These are phyloP conservation scores for Odontomachus brunneus DNA, from an alignment of 1,140 invertebrate species.

Conservation along the genomic window DNA sequence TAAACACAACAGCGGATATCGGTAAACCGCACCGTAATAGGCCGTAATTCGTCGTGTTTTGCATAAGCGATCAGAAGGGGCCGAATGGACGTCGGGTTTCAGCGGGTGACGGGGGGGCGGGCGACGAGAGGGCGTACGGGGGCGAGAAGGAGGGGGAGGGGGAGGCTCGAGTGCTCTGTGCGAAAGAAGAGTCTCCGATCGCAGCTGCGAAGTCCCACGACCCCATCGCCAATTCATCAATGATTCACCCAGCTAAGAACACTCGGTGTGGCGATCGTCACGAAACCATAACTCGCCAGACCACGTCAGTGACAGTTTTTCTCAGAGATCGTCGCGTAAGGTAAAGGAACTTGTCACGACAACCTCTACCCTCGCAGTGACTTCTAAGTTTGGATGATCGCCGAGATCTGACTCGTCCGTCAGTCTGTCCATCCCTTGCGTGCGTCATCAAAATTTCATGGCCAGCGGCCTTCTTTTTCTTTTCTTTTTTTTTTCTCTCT, in stretches of 20 bases:
- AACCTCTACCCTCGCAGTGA: constrained; percentile 38
- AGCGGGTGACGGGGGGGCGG: constrained; percentile 6
- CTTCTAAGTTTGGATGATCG: constrained; percentile 20
- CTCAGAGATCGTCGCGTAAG: constrained; percentile 43
- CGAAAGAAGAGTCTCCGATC: constrained; percentile 75
- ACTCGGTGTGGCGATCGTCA: constrained; percentile 79
- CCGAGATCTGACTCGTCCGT: constrained; percentile 9
- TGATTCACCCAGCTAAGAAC: constrained; percentile 81
- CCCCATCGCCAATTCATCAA: constrained; percentile 82
- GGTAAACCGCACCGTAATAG: constrained; percentile 75
- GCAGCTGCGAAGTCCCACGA: constrained; percentile 84
- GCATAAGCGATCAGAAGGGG: constrained; percentile 75
- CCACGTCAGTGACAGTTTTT: constrained; percentile 59
- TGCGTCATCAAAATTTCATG: not conserved
- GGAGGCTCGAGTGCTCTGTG: constrained; percentile 57
- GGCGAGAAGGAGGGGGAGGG: not conserved
- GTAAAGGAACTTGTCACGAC: constrained; percentile 68
- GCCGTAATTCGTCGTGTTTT: constrained; percentile 76
- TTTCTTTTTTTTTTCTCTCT: not conserved
- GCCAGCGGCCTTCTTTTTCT: too few relatives aligned
- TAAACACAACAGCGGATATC: constrained; percentile 76
- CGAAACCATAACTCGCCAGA: constrained; percentile 75
- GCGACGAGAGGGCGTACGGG: not conserved
- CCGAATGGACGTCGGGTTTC: constrained; percentile 70
- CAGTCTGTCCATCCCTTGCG: not conserved